Conservation (phyloP, 1,140 invertebrate genomes). For the Psilanteris sp. region DNA sequence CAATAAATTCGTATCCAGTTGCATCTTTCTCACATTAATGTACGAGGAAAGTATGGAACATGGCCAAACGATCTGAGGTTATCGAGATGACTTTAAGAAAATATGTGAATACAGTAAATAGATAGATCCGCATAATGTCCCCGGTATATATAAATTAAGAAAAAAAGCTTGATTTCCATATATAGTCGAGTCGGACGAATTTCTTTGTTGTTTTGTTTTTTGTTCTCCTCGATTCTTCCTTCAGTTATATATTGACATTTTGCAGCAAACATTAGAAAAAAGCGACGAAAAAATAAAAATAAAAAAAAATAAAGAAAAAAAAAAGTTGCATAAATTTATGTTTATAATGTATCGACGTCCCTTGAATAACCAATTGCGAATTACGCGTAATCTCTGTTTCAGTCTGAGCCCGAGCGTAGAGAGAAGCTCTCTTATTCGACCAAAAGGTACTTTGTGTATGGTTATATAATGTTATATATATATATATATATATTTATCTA, state of each 20-base stretch:
- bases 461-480: constrained; percentile 79
- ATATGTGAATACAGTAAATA: constrained; percentile 58
- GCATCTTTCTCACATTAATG: constrained; percentile 54
- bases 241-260: constrained; percentile 26
- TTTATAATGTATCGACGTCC: constrained; percentile 50
- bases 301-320: constrained; percentile 14
- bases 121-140: constrained; percentile 43
- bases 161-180: constrained; percentile 46
- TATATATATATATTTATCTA: constrained; percentile 70
- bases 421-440: constrained; percentile 79
- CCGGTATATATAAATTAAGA: constrained; percentile 44
- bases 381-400: constrained; percentile 80
- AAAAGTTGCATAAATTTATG: constrained; percentile 35
- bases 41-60: constrained; percentile 58
- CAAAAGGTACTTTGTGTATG: constrained; percentile 81
- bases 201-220: constrained; percentile 39
- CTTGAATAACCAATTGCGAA: constrained; percentile 74
- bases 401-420: constrained; percentile 80
- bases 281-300: too few relatives aligned
- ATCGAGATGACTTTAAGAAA: constrained; percentile 56
- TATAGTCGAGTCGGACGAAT: constrained; percentile 29
- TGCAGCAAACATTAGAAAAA: constrained; percentile 24
- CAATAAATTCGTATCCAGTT: constrained; percentile 51
- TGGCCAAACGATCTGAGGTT: constrained; percentile 62
- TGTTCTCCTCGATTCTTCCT: not conserved